Conservation (phyloP, 2,113 vertebrate genomes). For the Sinocyclocheilus maitianheensis region DNA sequence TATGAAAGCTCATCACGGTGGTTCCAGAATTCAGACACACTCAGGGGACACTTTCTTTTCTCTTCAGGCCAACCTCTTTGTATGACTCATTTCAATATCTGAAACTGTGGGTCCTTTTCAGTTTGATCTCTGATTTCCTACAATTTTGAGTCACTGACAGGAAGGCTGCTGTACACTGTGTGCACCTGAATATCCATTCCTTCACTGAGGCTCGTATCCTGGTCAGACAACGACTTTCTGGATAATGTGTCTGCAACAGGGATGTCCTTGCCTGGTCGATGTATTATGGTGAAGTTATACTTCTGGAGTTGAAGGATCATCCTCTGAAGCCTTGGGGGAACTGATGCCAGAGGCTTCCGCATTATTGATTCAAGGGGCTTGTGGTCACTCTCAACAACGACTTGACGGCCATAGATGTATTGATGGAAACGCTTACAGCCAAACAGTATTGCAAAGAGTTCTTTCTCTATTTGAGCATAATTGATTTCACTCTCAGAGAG, state of each 20-base stretch:
- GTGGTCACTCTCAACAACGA: conserved; percentile 33
- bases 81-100: background rate
- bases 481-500: too few relatives aligned
- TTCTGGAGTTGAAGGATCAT: conserved; percentile 39
- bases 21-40: conserved; percentile 35
- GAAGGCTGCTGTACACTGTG: conserved; percentile 18
- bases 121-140: conserved; percentile 1
- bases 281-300: conserved; percentile 27
- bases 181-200: conserved; percentile 45
- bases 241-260: conserved; percentile 26
- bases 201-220: too few relatives aligned
- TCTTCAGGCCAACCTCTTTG: background rate
- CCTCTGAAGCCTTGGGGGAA: conserved; percentile 4
- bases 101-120: conserved; percentile 4
- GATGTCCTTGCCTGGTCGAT: conserved; percentile 28
- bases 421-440: too few relatives aligned
- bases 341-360: conserved; percentile 29
- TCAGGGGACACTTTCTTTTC: conserved; percentile 13
- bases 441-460: too few relatives aligned
- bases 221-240: conserved; percentile 11
- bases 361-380: conserved; percentile 38
- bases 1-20: conserved; percentile 32
- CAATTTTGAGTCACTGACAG: conserved; percentile 20
- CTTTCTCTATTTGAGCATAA: too few relatives aligned
- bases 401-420: too few relatives aligned